These are phyloP conservation scores for Bostrychus sinensis DNA, from an alignment of 2,113 vertebrate species.

Conservation along the genomic window DNA sequence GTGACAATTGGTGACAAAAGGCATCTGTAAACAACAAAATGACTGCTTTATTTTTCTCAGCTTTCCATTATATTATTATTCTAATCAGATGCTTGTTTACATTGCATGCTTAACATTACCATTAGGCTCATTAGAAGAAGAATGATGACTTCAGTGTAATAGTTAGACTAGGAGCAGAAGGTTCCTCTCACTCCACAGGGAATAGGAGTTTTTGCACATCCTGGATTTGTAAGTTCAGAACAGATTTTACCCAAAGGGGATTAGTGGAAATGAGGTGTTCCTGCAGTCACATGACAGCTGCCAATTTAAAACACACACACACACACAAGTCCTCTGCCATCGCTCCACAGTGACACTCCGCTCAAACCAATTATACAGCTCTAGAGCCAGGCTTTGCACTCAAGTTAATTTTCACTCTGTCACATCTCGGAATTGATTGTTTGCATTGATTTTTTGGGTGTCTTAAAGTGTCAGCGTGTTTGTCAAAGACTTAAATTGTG, in stretches of 20 bases:
- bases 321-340: conserved; percentile 9
- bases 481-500: conserved; percentile 19
- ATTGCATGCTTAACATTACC: neutral
- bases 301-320: conserved; percentile 29
- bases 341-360: conserved; percentile 18
- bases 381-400: conserved; percentile 2
- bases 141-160: conserved; percentile 24
- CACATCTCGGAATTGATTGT: conserved; percentile 34
- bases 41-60: neutral
- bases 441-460: conserved; percentile 40
- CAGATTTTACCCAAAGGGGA: conserved; percentile 28
- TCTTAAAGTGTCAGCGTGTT: conserved; percentile 13
- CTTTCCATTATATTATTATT: conserved; percentile 13
- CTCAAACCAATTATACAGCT: conserved; percentile 51
- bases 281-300: conserved; percentile 27
- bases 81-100: conserved; percentile 33
- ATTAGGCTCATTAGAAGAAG: conserved; percentile 24
- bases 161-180: conserved; percentile 19
- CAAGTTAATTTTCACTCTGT: conserved; percentile 42
- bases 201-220: conserved; percentile 21
- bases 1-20: no score
- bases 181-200: neutral
- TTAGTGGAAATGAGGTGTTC: conserved; percentile 15
- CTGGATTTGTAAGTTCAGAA: conserved; percentile 28
- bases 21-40: no score